Evolutionary conservation across 2,888 invertebrate genomes (phyloP).

Genomic region (Drosophila dives): DNA sequence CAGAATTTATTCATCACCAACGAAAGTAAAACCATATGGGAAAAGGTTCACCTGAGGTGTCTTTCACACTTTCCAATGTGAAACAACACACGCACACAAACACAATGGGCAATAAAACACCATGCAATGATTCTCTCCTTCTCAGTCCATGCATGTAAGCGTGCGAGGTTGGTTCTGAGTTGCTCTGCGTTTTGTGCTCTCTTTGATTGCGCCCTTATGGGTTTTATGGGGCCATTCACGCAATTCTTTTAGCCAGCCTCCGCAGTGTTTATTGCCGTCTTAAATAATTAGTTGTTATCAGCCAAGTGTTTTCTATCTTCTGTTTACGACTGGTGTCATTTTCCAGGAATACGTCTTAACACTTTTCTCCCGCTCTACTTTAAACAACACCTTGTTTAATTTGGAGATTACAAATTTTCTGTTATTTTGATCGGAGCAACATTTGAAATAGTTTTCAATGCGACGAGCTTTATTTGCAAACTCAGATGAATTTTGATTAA

Average conservation of each 20-base stretch:
- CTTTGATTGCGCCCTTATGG: constrained; percentile 27
- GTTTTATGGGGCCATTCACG: constrained; percentile 51
- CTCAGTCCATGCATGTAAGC: not conserved
- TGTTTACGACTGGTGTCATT: constrained; percentile 46
- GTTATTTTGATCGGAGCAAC: not conserved
- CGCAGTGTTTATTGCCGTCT: constrained; percentile 54
- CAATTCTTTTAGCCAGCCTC: constrained; percentile 32
- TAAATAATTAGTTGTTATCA: constrained; percentile 66
- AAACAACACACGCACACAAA: too few species aligned
- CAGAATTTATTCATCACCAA: constrained; percentile 49
- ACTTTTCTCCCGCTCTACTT: constrained; percentile 68
- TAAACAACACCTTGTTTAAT: constrained; percentile 32
- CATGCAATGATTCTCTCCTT: constrained; percentile 21
- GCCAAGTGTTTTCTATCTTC: constrained; percentile 39
- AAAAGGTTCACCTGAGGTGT: constrained; percentile 3
- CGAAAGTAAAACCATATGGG: constrained; percentile 66
- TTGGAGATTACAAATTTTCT: constrained; percentile 11
- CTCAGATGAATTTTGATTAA: too few species aligned
- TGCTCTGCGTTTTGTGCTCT: constrained; percentile 13
- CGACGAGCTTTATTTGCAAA: too few species aligned
- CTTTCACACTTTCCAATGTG: constrained; percentile 71
- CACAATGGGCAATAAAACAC: constrained; percentile 47
- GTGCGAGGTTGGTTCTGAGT: not conserved
- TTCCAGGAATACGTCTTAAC: constrained; percentile 67
- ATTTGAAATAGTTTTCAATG: too few species aligned